Evolutionary conservation across 2,888 invertebrate genomes (phyloP).

Genomic region (Caenorhabditis wallacei): DNA sequence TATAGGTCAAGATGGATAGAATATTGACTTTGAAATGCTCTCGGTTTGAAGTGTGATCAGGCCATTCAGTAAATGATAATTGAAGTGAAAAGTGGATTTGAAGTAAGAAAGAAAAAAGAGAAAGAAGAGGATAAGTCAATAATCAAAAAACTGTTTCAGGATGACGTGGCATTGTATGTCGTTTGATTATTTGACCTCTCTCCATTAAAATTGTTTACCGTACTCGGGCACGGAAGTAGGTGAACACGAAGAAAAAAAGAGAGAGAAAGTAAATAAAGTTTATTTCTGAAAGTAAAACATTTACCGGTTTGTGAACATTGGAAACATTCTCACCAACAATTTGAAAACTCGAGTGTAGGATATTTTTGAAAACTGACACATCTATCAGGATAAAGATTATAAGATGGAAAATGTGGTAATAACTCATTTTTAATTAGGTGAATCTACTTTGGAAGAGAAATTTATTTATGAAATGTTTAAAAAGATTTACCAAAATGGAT

Average conservation of each 20-base stretch:
- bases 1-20: slow-evolving; percentile 33
- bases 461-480: not conserved
- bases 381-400: no score
- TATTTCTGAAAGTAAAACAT: slow-evolving; percentile 38
- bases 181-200: slow-evolving; percentile 54
- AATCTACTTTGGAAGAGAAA: not conserved
- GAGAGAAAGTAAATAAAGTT: slow-evolving; percentile 14
- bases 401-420: no score
- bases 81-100: slow-evolving; percentile 16
- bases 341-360: no score
- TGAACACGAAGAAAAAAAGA: slow-evolving; percentile 22
- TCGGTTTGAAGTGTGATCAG: slow-evolving; percentile 31
- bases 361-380: no score
- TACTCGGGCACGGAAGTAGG: slow-evolving; percentile 32
- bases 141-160: slow-evolving; percentile 18
- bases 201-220: slow-evolving; percentile 41
- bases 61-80: slow-evolving; percentile 26
- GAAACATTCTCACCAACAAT: not conserved
- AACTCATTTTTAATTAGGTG: no score
- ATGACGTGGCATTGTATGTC: slow-evolving; percentile 29
- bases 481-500: not conserved
- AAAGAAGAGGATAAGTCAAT: slow-evolving; percentile 18
- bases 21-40: slow-evolving; percentile 19
- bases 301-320: slow-evolving; percentile 32
- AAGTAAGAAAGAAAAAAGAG: not conserved